Evolutionary conservation across 2,888 invertebrate species (phyloP).

Genomic region (Stenchaetothrips biformis): DNA sequence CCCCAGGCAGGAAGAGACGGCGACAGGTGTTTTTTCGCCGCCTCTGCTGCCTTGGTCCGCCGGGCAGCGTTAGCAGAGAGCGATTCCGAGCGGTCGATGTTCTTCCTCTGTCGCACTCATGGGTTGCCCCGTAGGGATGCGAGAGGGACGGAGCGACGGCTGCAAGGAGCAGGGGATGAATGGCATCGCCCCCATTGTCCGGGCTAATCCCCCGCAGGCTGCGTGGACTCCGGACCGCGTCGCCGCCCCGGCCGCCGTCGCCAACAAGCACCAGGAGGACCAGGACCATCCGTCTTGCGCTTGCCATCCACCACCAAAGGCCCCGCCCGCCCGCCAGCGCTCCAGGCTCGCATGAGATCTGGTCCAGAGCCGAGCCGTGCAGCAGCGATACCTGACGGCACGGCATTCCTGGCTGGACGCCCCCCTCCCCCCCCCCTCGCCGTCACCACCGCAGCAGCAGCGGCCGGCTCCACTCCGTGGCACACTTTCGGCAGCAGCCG

Average conservation of each 20-base stretch:
- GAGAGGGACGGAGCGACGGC: background rate
- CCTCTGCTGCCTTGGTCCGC: background rate
- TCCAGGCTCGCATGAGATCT: slow-evolving; percentile 5
- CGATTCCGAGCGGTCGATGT: background rate
- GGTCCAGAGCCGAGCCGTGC: slow-evolving; percentile 17
- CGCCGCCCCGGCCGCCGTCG: too few relatives aligned
- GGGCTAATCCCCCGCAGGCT: background rate
- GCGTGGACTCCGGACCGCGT: background rate
- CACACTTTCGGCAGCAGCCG: slow-evolving; percentile 3
- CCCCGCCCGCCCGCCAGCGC: background rate
- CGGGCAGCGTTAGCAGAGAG: background rate
- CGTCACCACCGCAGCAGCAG: background rate
- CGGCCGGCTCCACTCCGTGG: background rate
- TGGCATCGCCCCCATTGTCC: background rate
- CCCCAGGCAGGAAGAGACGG: background rate
- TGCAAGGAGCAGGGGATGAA: background rate
- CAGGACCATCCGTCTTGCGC: background rate
- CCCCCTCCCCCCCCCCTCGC: background rate
- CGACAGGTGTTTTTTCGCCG: background rate
- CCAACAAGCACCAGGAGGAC: too few relatives aligned
- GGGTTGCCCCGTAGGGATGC: background rate
- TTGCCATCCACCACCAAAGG: background rate
- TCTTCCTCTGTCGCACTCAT: background rate
- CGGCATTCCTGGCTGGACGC: background rate
- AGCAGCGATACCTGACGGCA: slow-evolving; percentile 17